Evolutionary conservation across 2,888 invertebrate species (phyloP), one percentile per base, ranked within the genome.

Genomic region (Athripsodes cinereus): DNA sequence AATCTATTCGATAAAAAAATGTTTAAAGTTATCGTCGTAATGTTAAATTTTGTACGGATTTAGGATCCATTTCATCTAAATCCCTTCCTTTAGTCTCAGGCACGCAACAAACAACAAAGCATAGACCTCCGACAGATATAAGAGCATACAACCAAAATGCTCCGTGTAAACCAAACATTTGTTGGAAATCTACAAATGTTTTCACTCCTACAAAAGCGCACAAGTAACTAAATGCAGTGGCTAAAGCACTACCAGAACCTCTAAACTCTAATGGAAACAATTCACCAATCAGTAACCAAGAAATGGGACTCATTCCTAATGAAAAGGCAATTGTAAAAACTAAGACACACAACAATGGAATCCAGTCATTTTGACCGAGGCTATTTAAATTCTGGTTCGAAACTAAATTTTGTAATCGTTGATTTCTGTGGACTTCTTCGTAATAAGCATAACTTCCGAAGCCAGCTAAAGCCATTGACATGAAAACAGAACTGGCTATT

Each of bases 41-140:
- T 22, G 56, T 55, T 20, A 63, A 51, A 48, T 58, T 62, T 52
- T 63, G 63, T 18, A 83, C 81, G 66, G 82, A 82, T 67, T 84
- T 83, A 31, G 87, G 84, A 69, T 89, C 87, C 84, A 94, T 92
- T 72, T 94, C 92, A 70, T 92, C 92, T 66, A 95, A 76, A 69
- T 92, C 91, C 66, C 87, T 87, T 1, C 94, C 94, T 71, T 91
- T 93, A 2, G 95, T 95, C 75, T 95, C 94, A 0, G 94, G 94
- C 8, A 95, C 90, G 70, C 87, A 89, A 68, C 88, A 87, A 2
- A 89, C 87, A 1, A 93, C 89, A 71, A 93, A 94, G 70, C 91
- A 86, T 11, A 92, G 76, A 18, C 92, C 90, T 21, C 88, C 82
- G 0, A 91, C 84, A 50, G 92, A 90, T 68, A 92, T 85, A 55